A percentile compares a stretch with the other conserved stretches of the same genome.
phyloP scores from a whole-genome alignment of 2,888 invertebrate genomes.

The Mythimna albipuncta region DNA sequence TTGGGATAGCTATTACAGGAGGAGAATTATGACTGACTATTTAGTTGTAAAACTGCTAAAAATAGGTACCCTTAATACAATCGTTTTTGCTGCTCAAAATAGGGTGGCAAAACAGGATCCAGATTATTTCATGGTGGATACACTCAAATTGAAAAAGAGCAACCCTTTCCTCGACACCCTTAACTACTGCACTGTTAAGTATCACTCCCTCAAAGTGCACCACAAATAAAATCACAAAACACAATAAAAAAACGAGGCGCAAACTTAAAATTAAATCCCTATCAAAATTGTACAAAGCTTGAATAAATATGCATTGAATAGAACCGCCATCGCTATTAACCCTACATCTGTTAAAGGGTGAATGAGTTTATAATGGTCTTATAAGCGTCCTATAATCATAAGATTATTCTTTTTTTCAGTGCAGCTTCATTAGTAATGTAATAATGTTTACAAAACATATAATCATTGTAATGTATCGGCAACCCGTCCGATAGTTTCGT shows the following conservation, averaged over 20 bases:
- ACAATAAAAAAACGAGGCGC: constrained; percentile 63
- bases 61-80: neutral
- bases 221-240: constrained; percentile 55
- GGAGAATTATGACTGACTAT: too few species aligned
- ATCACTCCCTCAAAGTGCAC: constrained; percentile 32
- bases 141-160: constrained; percentile 15
- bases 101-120: neutral
- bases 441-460: constrained; percentile 78
- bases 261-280: constrained; percentile 75
- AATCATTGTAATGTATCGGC: constrained; percentile 79
- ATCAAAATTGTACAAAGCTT: constrained; percentile 75
- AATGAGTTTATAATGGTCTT: constrained; percentile 88
- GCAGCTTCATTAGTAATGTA: constrained; percentile 84
- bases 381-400: constrained; percentile 86
- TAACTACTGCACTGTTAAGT: constrained; percentile 48
- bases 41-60: neutral
- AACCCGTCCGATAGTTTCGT: constrained; percentile 77
- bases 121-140: constrained; percentile 7
- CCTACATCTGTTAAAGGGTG: constrained; percentile 83
- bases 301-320: constrained; percentile 73
- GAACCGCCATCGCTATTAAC: constrained; percentile 75
- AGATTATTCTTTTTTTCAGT: constrained; percentile 90
- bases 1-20: too few species aligned
- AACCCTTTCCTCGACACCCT: constrained; percentile 10
- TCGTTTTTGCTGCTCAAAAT: neutral